phyloP scores from a whole-genome alignment of 2,797 vertebrate genomes.

The Diglossa cyanea region DNA sequence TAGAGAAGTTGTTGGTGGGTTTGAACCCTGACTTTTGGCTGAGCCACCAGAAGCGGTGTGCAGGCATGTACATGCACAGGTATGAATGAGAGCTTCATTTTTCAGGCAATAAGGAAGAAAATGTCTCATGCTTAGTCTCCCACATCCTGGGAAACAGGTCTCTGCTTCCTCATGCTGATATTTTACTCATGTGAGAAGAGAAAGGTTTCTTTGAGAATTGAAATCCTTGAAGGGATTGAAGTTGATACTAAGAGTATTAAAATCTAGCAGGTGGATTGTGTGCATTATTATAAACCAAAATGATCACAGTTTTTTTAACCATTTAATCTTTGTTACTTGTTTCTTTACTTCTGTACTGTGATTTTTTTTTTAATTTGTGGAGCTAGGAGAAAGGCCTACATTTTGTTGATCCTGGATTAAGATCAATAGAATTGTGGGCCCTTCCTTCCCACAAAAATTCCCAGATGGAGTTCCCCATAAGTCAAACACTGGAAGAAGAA shows the following conservation, averaged over 20 bases:
- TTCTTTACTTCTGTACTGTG: neutral
- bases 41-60: neutral
- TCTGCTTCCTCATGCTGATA: neutral
- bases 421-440: neutral
- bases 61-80: neutral
- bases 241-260: neutral
- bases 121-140: neutral
- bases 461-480: neutral
- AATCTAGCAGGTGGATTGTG: neutral
- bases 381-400: neutral
- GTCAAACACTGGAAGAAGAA: neutral
- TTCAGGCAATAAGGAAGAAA: neutral
- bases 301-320: neutral
- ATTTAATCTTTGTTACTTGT: neutral
- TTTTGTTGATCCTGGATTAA: neutral
- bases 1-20: neutral
- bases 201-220: neutral
- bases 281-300: neutral
- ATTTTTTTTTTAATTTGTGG: neutral
- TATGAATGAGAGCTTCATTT: neutral
- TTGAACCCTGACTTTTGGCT: neutral
- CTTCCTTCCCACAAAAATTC: neutral
- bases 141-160: neutral
- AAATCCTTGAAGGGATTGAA: neutral
- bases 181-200: neutral